Evolutionary conservation across 2,113 vertebrate species (phyloP).

Genomic region (Mobula hypostoma): DNA sequence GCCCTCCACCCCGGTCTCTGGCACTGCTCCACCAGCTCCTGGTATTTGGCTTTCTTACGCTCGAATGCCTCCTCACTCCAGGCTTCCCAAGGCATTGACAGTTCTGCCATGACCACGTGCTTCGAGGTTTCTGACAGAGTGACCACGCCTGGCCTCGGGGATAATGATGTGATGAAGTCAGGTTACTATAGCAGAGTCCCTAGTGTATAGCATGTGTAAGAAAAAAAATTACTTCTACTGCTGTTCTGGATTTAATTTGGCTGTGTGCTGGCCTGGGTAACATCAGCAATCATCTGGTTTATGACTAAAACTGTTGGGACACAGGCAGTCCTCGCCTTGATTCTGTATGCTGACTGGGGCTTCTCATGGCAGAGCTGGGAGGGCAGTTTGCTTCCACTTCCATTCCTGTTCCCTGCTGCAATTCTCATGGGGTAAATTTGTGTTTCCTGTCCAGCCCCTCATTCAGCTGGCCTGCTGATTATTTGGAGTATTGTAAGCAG

Average conservation of each 20-base stretch:
- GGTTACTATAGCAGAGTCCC: neutral
- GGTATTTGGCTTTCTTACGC: no score
- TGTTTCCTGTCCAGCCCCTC: neutral
- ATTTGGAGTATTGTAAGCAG: no score
- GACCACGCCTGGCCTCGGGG: no score
- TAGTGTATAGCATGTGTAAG: neutral
- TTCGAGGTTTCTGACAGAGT: no score
- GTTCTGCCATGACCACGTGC: no score
- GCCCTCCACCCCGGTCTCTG: no score
- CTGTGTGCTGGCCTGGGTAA: neutral
- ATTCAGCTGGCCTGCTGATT: neutral
- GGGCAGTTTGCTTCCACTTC: neutral
- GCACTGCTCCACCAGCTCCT: no score
- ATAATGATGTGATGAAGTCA: no score
- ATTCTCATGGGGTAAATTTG: neutral
- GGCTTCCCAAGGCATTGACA: no score
- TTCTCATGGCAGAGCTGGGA: neutral
- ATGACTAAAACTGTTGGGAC: neutral
- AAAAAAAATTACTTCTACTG: neutral
- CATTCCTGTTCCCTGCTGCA: neutral
- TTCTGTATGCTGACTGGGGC: neutral
- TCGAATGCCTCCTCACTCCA: no score
- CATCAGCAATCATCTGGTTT: neutral
- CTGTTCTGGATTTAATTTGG: neutral
- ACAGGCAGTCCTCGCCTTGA: neutral